Evolutionary conservation across 2,113 vertebrate species (phyloP).

Genomic region (Daphoenositta chrysoptera): DNA sequence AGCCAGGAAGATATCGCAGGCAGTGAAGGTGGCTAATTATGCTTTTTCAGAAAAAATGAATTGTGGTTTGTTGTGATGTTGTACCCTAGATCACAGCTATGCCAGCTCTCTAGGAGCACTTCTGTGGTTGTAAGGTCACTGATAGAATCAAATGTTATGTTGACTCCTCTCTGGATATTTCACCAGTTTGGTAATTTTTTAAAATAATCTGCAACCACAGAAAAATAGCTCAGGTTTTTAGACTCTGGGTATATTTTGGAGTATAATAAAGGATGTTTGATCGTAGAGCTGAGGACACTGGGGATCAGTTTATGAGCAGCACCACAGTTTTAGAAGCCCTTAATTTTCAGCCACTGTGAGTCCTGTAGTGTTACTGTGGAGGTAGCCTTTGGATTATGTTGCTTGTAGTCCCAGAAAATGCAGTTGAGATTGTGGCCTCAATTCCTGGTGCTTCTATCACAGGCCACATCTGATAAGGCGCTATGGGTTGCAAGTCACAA

Average conservation of each 20-base stretch:
- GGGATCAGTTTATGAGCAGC: not conserved
- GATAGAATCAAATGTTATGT: not conserved
- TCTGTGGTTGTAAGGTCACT: not conserved
- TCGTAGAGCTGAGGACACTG: not conserved
- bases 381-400: not conserved
- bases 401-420: not conserved
- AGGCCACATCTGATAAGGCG: not conserved
- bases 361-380: not conserved
- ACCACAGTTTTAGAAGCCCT: not conserved
- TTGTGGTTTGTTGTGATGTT: not conserved
- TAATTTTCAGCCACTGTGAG: not conserved
- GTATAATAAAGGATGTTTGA: not conserved
- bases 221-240: not conserved
- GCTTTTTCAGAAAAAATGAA: too few species aligned
- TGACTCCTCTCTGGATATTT: not conserved
- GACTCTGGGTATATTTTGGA: not conserved
- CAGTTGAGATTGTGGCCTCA: not conserved
- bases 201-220: accelerated
- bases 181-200: not conserved
- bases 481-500: not conserved
- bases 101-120: not conserved
- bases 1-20: too few species aligned
- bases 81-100: not conserved
- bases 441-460: not conserved
- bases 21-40: too few species aligned